phyloP scores from a whole-genome alignment of 2,797 vertebrate genomes.

The Arnoldichthys spilopterus region DNA sequence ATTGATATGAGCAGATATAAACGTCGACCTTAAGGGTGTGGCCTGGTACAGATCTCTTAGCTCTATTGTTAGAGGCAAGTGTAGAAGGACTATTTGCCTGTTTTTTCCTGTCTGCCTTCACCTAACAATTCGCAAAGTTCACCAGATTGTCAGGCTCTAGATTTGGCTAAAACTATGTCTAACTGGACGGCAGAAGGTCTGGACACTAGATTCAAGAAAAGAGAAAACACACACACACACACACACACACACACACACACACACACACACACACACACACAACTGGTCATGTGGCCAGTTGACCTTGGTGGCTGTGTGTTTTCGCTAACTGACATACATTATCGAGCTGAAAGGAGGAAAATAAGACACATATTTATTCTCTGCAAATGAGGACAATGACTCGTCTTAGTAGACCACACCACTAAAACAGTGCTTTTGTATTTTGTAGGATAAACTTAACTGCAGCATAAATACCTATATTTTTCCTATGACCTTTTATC shows the following conservation, averaged over 20 bases:
- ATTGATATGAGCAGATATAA: slow-evolving; percentile 40
- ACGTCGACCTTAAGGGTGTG: slow-evolving; percentile 31
- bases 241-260: not conserved
- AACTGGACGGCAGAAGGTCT: slow-evolving; percentile 23
- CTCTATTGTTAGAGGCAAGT: slow-evolving; percentile 69
- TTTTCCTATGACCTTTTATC: slow-evolving; percentile 63
- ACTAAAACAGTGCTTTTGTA: slow-evolving; percentile 59
- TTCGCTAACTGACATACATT: slow-evolving; percentile 23
- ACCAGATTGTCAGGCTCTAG: slow-evolving; percentile 27
- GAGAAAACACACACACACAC: not conserved
- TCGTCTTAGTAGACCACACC: slow-evolving; percentile 51
- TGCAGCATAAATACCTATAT: slow-evolving; percentile 60
- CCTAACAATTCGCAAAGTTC: slow-evolving; percentile 39
- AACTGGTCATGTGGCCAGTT: not conserved
- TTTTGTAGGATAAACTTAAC: slow-evolving; percentile 57
- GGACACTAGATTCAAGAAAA: slow-evolving; percentile 18
- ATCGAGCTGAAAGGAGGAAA: slow-evolving; percentile 16
- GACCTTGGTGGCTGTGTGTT: slow-evolving; percentile 7
- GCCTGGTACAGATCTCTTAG: slow-evolving; percentile 60
- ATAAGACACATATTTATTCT: slow-evolving; percentile 28
- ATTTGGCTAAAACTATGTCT: slow-evolving; percentile 37
- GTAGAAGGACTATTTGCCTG: slow-evolving; percentile 60
- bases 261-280: not conserved
- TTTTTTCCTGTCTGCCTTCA: slow-evolving; percentile 57
- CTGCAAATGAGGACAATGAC: slow-evolving; percentile 36